Base-by-base conservation (phyloP, 2,797 vertebrate species). In the Graptemys geographica region DNA sequence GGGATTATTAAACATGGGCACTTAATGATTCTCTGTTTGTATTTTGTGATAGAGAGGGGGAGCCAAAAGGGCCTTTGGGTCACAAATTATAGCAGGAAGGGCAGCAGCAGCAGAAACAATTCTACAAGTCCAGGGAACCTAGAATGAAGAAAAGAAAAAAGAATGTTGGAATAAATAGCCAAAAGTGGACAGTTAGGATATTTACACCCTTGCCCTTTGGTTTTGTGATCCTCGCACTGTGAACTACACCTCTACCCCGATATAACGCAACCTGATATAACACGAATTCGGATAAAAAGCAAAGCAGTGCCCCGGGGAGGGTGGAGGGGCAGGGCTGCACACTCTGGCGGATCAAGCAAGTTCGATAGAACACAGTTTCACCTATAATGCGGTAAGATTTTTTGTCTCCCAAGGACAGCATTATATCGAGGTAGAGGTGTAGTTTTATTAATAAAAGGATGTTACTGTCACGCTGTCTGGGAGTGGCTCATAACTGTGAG, bases 181-280 rank as follows among this genome's bases (percentile, higher is more conserved):
- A 19, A 8, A 65, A 19, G 31, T 62, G 31, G 31, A 33, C 59
- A 62, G 59, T 65, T 65, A 65, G 13, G 18, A 9, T 72, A 72
- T 9, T 72, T 41, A 41, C 21, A 51, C 3, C 4, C 2, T 18
- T 8, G 16, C 3, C 3, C 2, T 49, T 21, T 31, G 9, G 10
- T 55, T 65, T 10, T 65, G 72, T 74, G 6, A 74, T 25, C 72
- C 41, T 44, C 11, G 6, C 41, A 27, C 72, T 74, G 8, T 74
- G 65, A 72, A 72, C 65, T 41, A 44, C 7, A 44, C 44, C 44
- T 44, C 44, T 44, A 44, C 44, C 44, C 44, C 7, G 8, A 44
- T 44, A 44, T 44, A 44, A 44, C 44, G 2, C 44, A 6, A 44
- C 44, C 44, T 44, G 44, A 44, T 44, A 44, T 44, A 44, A 44